phyloP scores from a whole-genome alignment of 2,797 vertebrate species.

The Manis crassicaudata region DNA sequence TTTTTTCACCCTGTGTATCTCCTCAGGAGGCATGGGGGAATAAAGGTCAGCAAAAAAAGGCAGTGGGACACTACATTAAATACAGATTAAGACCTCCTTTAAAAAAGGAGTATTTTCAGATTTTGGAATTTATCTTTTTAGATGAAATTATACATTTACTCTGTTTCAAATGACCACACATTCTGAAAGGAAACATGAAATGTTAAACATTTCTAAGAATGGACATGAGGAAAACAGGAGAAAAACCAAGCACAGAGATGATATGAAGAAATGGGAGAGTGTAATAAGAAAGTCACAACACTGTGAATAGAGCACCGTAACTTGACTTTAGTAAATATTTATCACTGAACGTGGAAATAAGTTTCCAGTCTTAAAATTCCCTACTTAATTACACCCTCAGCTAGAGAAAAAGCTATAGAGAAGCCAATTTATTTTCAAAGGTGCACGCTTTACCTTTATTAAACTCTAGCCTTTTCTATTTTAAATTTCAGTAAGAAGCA shows the following conservation, averaged over 20 bases:
- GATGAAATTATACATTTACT: background rate
- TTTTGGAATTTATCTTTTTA: constrained; percentile 35
- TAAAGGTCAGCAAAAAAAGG: background rate
- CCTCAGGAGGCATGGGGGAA: background rate
- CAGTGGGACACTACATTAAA: background rate
- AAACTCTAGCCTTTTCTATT: background rate
- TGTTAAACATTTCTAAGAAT: constrained; percentile 25
- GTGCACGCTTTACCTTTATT: background rate
- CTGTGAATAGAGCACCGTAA: background rate
- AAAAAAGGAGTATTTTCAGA: background rate
- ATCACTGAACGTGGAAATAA: background rate
- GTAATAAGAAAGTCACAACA: background rate
- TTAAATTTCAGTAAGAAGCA: background rate
- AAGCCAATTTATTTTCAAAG: background rate
- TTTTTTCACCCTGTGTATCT: background rate
- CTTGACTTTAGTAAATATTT: background rate
- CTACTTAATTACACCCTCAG: background rate
- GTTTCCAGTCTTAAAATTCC: constrained; percentile 20
- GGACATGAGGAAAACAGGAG: background rate
- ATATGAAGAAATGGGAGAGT: background rate
- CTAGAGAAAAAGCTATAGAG: background rate
- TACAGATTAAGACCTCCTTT: background rate
- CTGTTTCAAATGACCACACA: background rate
- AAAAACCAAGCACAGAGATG: background rate
- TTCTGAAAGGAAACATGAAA: constrained; percentile 23